Evolutionary conservation across 2,888 invertebrate species (phyloP), one percentile per base, ranked within the genome.

Genomic region (Marasmarcha lunaedactyla): DNA sequence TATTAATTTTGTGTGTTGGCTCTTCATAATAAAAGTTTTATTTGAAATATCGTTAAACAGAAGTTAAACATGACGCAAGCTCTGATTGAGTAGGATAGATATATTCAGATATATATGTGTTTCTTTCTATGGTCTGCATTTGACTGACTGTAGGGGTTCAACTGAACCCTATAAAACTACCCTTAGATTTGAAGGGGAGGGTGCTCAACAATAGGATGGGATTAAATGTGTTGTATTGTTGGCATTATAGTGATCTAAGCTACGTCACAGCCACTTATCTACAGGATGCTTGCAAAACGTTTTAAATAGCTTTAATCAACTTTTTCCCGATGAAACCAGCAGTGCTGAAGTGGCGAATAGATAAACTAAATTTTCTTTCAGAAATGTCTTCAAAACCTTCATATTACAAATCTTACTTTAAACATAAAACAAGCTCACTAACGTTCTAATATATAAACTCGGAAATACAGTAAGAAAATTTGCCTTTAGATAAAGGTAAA

Each of bases 161-260:
- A n/a, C 3, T 30, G n/a, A 7, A 30, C 30, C 30, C 30, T 30
- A 30, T 11, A 14, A 44, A 44, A 43, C 44, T 49, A 45, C 48
- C 63, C 65, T 62, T 49, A 50, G 43, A 46, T 55, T 58, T 54
- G 48, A 44, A 42, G 49, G 48, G 59, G 64, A 59, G 60, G 71
- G 63, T 56, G 43, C 39, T 51, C 52, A 51, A 79, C 78, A 78
- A 79, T 63, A 55, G 71, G 72, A 72, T 72, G 69, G 76, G 76
- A 79, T 79, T 79, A 71, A 71, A 62, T 60, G 63, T 72, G 71
- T 70, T 70, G 68, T 64, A 66, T 70, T 71, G 69, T 63, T 70
- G 63, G 71, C 59, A 73, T 77, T 71, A 69, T 69, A 66, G 58
- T 67, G 61, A 71, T 69, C 63, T 66, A 58, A 61, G 60, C 55